phyloP scores from a whole-genome alignment of 2,797 vertebrate genomes.

The Smutsia temminckii region DNA sequence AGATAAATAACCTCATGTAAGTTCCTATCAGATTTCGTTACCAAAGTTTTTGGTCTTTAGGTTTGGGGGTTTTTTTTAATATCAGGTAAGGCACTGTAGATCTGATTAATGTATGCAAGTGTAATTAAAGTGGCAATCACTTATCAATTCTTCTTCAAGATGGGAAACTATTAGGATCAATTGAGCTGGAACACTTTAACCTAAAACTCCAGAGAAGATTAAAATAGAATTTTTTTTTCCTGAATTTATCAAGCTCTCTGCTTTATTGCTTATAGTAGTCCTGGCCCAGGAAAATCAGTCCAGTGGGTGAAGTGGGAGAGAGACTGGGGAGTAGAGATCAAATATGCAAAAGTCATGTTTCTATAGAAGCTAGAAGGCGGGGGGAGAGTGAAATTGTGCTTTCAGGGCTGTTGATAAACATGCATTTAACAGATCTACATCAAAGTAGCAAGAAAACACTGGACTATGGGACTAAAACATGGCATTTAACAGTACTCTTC shows the following conservation, averaged over 20 bases:
- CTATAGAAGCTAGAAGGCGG: background rate
- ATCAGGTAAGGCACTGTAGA: background rate
- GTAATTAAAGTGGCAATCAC: conserved; percentile 31
- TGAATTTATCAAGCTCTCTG: conserved; percentile 13
- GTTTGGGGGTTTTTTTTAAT: background rate
- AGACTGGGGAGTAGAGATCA: background rate
- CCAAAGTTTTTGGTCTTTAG: background rate
- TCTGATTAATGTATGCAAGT: background rate
- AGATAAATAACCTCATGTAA: background rate
- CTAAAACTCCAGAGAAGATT: conserved; percentile 15
- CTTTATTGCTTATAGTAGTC: background rate
- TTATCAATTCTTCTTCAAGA: background rate
- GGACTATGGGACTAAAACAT: background rate
- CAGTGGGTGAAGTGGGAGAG: no score
- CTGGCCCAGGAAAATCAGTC: background rate
- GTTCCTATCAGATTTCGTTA: conserved; percentile 14
- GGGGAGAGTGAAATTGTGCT: background rate
- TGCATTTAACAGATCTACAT: background rate
- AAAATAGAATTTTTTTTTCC: background rate
- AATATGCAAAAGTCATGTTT: background rate
- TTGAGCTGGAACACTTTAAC: background rate
- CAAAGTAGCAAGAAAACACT: background rate
- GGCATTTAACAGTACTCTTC: background rate
- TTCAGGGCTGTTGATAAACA: background rate
- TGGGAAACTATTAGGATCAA: background rate